phyloP scores from a whole-genome alignment of 92 coral and sea anemone species.

The Umimayanthus chanpuru region DNA sequence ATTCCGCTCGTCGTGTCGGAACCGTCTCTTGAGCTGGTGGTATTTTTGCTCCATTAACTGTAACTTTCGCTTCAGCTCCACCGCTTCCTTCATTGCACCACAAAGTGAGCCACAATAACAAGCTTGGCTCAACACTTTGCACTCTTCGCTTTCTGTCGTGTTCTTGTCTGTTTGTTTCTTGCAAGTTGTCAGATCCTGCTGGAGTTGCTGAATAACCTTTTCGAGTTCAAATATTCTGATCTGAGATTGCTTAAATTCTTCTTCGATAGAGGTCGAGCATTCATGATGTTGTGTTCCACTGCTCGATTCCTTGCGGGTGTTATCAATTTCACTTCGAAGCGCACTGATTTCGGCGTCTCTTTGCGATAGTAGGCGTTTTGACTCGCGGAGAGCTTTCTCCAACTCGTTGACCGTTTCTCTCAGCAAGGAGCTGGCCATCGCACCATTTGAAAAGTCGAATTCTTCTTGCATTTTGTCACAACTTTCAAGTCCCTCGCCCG shows the following conservation, averaged over 20 bases:
- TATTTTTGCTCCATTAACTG: slow-evolving; percentile 89
- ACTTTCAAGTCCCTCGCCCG: slow-evolving; percentile 83
- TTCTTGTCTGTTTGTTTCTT: slow-evolving; percentile 48
- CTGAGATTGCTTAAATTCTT: slow-evolving; percentile 81
- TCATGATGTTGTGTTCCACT: slow-evolving; percentile 20
- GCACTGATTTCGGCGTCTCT: slow-evolving; percentile 80
- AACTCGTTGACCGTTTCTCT: slow-evolving; percentile 85
- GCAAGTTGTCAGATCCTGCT: slow-evolving; percentile 67
- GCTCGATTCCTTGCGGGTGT: slow-evolving; percentile 43
- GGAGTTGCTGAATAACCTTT: slow-evolving; percentile 78
- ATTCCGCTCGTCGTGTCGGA: slow-evolving; percentile 71
- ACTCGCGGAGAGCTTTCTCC: slow-evolving; percentile 86
- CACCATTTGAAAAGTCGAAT: slow-evolving; percentile 49
- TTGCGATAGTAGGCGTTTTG: slow-evolving; percentile 77
- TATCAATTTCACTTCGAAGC: slow-evolving; percentile 77
- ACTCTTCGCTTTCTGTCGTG: slow-evolving; percentile 39
- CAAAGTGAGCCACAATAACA: slow-evolving; percentile 94
- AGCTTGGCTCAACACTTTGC: slow-evolving; percentile 57
- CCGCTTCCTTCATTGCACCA: slow-evolving; percentile 96
- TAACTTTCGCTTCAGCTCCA: slow-evolving; percentile 83
- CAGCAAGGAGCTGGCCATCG: slow-evolving; percentile 60
- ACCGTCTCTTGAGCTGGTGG: slow-evolving; percentile 69
- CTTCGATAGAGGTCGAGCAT: slow-evolving; percentile 66
- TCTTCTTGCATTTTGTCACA: slow-evolving; percentile 71
- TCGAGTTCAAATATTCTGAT: slow-evolving; percentile 74